Conservation (phyloP, 2,888 invertebrate species). For the Neoscelio sp. region DNA sequence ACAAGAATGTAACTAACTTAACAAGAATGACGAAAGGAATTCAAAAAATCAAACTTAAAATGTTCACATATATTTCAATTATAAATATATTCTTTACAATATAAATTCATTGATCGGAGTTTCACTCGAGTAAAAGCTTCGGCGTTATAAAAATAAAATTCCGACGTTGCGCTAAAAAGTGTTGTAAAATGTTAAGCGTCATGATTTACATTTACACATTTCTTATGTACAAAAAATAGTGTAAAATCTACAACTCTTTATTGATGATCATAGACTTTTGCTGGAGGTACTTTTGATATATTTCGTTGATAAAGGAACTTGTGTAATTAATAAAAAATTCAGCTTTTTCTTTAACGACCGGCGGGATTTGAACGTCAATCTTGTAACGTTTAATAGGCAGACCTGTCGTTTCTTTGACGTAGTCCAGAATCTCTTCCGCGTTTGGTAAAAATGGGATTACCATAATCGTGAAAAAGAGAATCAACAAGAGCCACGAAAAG, state of each 20-base stretch:
- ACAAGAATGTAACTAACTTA: too few relatives aligned
- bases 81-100: constrained; percentile 15
- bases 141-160: constrained; percentile 37
- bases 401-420: constrained; percentile 20
- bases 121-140: neutral
- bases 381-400: constrained; percentile 34
- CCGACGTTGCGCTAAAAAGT: constrained; percentile 5
- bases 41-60: too few relatives aligned
- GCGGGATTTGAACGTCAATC: constrained; percentile 29
- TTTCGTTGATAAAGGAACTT: constrained; percentile 7
- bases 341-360: constrained; percentile 21
- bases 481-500: constrained; percentile 8
- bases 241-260: constrained; percentile 3
- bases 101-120: constrained; percentile 13
- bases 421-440: constrained; percentile 26
- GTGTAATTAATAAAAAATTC: constrained; percentile 27
- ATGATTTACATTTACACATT: constrained; percentile 1
- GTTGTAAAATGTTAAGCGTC: neutral
- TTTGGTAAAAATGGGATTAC: constrained; percentile 36
- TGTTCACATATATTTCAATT: neutral
- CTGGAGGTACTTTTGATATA: constrained; percentile 27
- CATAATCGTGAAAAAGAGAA: constrained; percentile 12
- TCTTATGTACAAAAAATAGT: constrained; percentile 29
- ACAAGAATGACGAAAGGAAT: too few relatives aligned
- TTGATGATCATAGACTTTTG: neutral